A percentile compares a stretch with the other conserved stretches of the same genome.
These are phyloP conservation scores for Rhynchotus rufescens DNA, from an alignment of 2,797 vertebrate species.

Conservation along the genomic window DNA sequence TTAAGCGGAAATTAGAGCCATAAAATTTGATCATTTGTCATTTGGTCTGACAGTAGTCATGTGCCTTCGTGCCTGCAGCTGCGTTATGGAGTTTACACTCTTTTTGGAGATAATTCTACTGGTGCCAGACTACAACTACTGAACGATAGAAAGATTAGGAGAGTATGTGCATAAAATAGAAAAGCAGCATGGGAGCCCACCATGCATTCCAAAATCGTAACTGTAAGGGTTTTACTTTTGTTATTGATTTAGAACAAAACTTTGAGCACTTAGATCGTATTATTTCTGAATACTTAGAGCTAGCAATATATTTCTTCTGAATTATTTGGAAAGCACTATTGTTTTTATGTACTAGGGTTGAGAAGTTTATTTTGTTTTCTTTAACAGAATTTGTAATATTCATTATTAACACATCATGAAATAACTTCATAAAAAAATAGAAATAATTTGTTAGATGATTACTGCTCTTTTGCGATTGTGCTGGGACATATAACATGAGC, in stretches of 20 bases:
- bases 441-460: not conserved
- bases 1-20: slow-evolving; percentile 31
- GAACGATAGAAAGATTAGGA: slow-evolving; percentile 60
- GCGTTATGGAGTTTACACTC: slow-evolving; percentile 49
- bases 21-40: slow-evolving; percentile 47
- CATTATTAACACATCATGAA: not conserved
- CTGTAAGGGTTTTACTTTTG: not conserved
- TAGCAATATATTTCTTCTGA: not conserved
- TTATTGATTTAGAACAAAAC: slow-evolving; percentile 8
- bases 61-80: slow-evolving; percentile 57
- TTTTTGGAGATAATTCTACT: slow-evolving; percentile 64
- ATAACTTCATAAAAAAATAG: not conserved
- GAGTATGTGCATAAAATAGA: slow-evolving; percentile 37
- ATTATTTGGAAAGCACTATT: not conserved
- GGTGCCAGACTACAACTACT: slow-evolving; percentile 57
- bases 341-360: not conserved
- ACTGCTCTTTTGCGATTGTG: not conserved
- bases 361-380: not conserved
- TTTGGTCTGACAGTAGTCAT: slow-evolving; percentile 27
- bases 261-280: not conserved
- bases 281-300: not conserved
- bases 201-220: slow-evolving; percentile 8
- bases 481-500: not conserved
- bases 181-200: slow-evolving; percentile 19
- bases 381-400: not conserved